phyloP scores from a whole-genome alignment of 1,140 invertebrate species.

The Bombus haemorrhoidalis region DNA sequence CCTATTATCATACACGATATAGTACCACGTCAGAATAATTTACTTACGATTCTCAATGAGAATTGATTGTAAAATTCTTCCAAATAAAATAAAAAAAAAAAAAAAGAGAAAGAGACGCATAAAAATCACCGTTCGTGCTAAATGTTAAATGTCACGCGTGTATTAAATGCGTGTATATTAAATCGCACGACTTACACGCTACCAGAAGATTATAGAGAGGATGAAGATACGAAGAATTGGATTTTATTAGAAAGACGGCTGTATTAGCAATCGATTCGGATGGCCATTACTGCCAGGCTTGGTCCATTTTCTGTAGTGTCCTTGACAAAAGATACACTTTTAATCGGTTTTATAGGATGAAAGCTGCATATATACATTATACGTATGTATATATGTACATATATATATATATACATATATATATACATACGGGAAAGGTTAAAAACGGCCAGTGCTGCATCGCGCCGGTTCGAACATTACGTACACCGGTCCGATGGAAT shows the following conservation, averaged over 20 bases:
- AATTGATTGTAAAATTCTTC: too few species aligned
- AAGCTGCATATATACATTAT: slow-evolving; percentile 22
- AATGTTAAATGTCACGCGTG: too few species aligned
- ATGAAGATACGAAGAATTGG: neutral
- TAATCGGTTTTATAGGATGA: slow-evolving; percentile 56
- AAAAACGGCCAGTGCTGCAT: neutral
- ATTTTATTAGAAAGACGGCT: neutral
- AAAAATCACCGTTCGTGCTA: too few species aligned
- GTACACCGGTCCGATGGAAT: slow-evolving; percentile 39
- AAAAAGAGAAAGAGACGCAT: too few species aligned
- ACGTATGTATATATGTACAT: too few species aligned
- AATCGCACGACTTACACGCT: neutral
- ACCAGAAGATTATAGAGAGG: neutral
- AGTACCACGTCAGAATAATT: too few species aligned
- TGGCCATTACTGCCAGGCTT: neutral
- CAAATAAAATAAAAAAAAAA: too few species aligned
- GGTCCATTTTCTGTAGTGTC: slow-evolving; percentile 31
- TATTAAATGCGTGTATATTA: too few species aligned
- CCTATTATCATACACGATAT: too few species aligned
- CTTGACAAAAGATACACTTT: slow-evolving; percentile 54
- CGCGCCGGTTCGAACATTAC: neutral
- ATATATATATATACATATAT: too few species aligned
- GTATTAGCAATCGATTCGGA: neutral
- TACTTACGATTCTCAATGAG: too few species aligned
- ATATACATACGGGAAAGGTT: neutral